A percentile compares a stretch with the other conserved stretches of the same genome.
Conservation (phyloP, 2,113 vertebrate genomes). For the Sprattus sprattus region DNA sequence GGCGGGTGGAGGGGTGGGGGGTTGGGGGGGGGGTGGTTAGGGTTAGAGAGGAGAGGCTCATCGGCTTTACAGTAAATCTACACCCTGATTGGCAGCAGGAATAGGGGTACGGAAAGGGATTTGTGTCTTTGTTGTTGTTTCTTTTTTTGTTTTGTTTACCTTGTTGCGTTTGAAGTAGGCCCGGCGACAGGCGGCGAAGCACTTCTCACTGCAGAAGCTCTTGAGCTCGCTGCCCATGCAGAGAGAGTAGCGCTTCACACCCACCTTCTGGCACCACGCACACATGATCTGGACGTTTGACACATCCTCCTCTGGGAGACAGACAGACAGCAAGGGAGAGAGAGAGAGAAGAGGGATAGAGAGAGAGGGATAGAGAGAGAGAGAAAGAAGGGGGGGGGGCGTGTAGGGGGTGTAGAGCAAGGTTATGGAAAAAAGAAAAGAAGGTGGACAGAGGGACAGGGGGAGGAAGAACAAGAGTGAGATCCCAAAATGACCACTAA, state of each 20-base stretch:
- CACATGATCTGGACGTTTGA: slow-evolving; percentile 99
- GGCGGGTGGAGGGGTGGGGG: background rate
- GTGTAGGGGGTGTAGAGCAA: background rate
- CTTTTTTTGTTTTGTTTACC: slow-evolving; percentile 72
- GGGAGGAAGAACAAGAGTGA: background rate
- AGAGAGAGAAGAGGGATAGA: slow-evolving; percentile 40
- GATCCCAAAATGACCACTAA: background rate
- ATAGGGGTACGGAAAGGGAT: background rate
- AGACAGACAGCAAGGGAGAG: background rate
- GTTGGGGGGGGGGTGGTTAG: background rate
- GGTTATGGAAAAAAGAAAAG: background rate
- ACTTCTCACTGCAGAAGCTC: slow-evolving; percentile 99
- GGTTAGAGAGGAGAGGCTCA: background rate
- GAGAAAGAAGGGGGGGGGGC: background rate
- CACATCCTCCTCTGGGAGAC: slow-evolving; percentile 89
- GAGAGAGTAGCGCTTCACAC: slow-evolving; percentile 97
- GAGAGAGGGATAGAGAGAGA: background rate
- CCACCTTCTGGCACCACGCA: slow-evolving; percentile 99
- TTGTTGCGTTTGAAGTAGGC: slow-evolving; percentile 99
- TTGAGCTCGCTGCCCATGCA: slow-evolving; percentile 99
- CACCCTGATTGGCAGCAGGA: background rate
- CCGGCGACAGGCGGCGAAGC: slow-evolving; percentile 96
- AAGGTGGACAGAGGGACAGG: background rate
- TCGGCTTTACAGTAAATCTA: background rate
- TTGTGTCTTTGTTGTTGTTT: background rate